Conservation (phyloP, 2,888 invertebrate species). For the Lycaena phlaeas region DNA sequence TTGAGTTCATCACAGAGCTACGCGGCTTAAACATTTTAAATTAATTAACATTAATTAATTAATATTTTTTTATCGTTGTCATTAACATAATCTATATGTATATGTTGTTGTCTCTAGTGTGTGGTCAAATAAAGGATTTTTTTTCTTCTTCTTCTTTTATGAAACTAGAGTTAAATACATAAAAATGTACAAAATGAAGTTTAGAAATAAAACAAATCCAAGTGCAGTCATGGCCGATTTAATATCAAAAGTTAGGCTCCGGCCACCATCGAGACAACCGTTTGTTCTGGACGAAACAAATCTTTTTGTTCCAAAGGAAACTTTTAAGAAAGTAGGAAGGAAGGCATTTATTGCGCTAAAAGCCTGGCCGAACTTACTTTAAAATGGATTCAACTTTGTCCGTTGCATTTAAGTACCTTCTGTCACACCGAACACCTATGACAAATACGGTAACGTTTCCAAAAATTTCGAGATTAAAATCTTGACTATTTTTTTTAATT, state of each 20-base stretch:
- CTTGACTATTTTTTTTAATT: too few species aligned
- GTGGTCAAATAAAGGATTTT: too few species aligned
- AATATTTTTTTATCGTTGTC: too few species aligned
- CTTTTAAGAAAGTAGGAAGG: slow-evolving; percentile 69
- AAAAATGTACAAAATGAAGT: background rate
- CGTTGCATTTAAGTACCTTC: slow-evolving; percentile 53
- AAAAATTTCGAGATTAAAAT: too few species aligned
- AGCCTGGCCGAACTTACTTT: slow-evolving; percentile 66
- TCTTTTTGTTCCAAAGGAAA: slow-evolving; percentile 68
- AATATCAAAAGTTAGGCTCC: slow-evolving; percentile 24
- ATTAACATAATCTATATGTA: too few species aligned
- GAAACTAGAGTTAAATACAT: too few species aligned
- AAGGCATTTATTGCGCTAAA: slow-evolving; percentile 72
- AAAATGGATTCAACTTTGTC: slow-evolving; percentile 71
- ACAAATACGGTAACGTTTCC: too few species aligned
- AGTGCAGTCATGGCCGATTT: slow-evolving; percentile 16
- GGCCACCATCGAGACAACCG: slow-evolving; percentile 30
- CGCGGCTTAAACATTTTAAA: too few species aligned
- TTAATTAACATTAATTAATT: too few species aligned
- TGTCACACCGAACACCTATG: slow-evolving; percentile 41
- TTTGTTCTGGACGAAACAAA: slow-evolving; percentile 58
- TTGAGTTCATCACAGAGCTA: too few species aligned
- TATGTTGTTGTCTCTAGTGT: too few species aligned
- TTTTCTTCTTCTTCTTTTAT: too few species aligned
- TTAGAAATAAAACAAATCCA: slow-evolving; percentile 13